These are phyloP conservation scores for Ceratitis capitata DNA, from an alignment of 1,140 invertebrate genomes.

Conservation along the genomic window DNA sequence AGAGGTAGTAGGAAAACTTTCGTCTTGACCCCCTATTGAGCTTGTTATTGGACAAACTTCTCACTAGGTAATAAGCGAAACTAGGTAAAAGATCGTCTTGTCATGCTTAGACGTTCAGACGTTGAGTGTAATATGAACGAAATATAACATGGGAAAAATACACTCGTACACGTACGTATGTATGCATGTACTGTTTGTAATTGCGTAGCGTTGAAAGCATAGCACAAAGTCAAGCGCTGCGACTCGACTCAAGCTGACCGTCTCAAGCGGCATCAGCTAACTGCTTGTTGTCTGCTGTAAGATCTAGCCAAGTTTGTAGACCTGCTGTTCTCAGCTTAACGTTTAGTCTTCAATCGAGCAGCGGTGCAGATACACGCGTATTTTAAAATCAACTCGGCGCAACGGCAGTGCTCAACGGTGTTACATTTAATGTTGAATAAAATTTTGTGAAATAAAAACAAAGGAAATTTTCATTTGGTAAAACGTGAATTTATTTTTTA, in stretches of 20 bases:
- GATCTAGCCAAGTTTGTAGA: constrained; percentile 2
- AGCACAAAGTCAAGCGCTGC: neutral
- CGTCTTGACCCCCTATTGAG: no score
- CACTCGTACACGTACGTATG: neutral
- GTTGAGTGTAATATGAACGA: no score
- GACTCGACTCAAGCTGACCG: neutral
- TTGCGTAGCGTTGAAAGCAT: no score
- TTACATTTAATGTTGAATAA: no score
- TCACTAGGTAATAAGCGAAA: no score
- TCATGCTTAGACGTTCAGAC: no score
- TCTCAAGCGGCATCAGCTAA: neutral
- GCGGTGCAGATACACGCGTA: constrained; percentile 6
- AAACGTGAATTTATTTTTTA: neutral
- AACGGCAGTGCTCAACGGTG: neutral
- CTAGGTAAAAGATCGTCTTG: no score
- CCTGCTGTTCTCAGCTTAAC: neutral
- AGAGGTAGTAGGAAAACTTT: no score
- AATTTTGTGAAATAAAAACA: neutral
- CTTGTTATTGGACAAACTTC: no score
- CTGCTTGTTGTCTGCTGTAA: neutral
- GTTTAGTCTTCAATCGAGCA: neutral
- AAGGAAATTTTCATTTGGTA: no score
- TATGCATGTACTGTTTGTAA: no score
- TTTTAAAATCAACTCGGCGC: neutral
- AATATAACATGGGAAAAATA: neutral